Conservation (phyloP, 2,888 invertebrate genomes). For the Chymomyza procnemis region DNA sequence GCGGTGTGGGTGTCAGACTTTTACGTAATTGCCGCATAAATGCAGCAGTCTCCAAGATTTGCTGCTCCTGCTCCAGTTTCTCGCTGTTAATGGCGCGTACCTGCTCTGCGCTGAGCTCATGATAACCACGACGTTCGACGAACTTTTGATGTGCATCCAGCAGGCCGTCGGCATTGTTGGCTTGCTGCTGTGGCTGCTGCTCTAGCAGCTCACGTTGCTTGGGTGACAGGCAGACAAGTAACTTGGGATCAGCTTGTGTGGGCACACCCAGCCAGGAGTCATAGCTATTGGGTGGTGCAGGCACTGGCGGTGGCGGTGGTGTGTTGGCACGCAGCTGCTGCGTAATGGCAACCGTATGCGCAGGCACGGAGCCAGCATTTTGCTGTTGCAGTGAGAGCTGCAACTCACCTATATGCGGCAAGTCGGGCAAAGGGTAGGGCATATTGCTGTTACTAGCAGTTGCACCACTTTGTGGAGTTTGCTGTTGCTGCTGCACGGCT, state of each 20-base stretch:
- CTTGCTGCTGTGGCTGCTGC: constrained; percentile 78
- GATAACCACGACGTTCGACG: constrained; percentile 82
- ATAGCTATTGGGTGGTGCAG: constrained; percentile 39
- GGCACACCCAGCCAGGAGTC: constrained; percentile 82
- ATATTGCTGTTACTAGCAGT: constrained; percentile 69
- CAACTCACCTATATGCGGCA: constrained; percentile 79
- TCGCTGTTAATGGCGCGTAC: constrained; percentile 68
- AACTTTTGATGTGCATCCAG: constrained; percentile 86
- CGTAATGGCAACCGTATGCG: constrained; percentile 24
- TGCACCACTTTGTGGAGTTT: constrained; percentile 17
- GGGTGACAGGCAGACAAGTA: constrained; percentile 86
- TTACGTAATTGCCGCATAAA: constrained; percentile 76
- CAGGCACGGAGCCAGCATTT: constrained; percentile 9
- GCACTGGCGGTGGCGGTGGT: constrained; percentile 45
- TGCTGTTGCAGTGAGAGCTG: constrained; percentile 59
- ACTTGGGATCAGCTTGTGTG: constrained; percentile 81
- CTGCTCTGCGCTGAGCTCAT: constrained; percentile 78
- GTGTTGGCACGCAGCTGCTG: constrained; percentile 13
- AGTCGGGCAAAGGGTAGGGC: constrained; percentile 80
- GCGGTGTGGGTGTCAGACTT: constrained; percentile 73
- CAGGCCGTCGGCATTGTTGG: constrained; percentile 79
- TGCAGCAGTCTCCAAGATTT: constrained; percentile 68
- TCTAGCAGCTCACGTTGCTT: constrained; percentile 83
- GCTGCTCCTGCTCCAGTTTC: constrained; percentile 60
- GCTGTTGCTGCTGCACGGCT: constrained; percentile 30